A percentile compares a stretch with the other conserved stretches of the same genome.
These are phyloP conservation scores for Chloropsis cyanopogon DNA, from an alignment of 2,113 vertebrate genomes.

Conservation along the genomic window DNA sequence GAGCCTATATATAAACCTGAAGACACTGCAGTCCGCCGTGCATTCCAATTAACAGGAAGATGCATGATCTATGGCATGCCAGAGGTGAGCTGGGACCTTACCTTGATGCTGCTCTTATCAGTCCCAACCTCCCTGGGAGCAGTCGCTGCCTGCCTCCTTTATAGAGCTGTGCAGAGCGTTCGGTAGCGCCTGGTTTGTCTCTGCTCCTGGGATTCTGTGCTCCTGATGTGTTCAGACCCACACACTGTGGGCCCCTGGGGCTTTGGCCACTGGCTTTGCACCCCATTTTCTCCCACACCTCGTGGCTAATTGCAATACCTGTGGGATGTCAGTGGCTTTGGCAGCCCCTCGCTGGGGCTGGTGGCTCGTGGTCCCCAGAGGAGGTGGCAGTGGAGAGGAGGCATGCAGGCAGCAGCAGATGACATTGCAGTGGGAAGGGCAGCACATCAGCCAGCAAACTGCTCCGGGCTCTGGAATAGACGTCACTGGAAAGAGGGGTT, in stretches of 20 bases:
- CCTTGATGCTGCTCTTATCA: not conserved
- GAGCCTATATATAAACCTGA: not conserved
- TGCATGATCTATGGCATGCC: not conserved
- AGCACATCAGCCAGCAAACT: not conserved
- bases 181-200: rapidly evolving
- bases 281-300: rapidly evolving
- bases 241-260: rapidly evolving
- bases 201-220: not conserved
- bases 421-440: not conserved
- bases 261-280: rapidly evolving
- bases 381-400: not conserved
- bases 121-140: not conserved
- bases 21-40: not conserved
- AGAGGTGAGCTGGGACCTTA: not conserved
- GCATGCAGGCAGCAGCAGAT: not conserved
- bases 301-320: rapidly evolving
- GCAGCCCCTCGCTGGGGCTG: rapidly evolving
- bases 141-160: rapidly evolving
- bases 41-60: not conserved
- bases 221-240: rapidly evolving
- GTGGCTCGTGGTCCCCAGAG: rapidly evolving
- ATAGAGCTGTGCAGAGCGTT: rapidly evolving
- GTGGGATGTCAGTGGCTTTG: rapidly evolving
- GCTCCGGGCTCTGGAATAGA: not conserved
- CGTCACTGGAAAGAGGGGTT: not conserved